These are phyloP conservation scores for Loxodonta africana DNA, from an alignment of 2,113 vertebrate species.

Conservation along the genomic window DNA sequence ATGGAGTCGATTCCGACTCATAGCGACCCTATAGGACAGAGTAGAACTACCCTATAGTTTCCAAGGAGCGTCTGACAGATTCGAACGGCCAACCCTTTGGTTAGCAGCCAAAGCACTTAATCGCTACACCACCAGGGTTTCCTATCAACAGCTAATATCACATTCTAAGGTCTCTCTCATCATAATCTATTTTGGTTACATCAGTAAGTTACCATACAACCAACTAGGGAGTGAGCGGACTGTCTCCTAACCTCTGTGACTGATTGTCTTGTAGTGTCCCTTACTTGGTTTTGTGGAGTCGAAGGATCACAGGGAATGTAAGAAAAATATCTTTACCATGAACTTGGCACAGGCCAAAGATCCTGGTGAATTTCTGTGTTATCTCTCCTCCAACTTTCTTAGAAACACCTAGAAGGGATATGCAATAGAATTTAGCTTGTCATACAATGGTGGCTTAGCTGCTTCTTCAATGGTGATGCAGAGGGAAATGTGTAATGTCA, in stretches of 20 bases:
- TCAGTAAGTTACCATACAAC: background rate
- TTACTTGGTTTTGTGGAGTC: background rate
- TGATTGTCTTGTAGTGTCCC: background rate
- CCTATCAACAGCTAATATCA: no score
- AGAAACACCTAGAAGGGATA: background rate
- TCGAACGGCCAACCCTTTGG: no score
- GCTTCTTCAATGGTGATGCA: background rate
- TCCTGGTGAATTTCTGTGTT: background rate
- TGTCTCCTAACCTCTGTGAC: background rate
- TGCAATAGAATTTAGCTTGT: background rate
- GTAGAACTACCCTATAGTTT: no score
- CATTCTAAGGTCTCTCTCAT: background rate
- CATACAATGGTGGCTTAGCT: background rate
- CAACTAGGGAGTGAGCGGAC: no score
- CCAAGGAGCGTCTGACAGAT: no score
- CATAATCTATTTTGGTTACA: background rate
- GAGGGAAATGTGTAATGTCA: background rate
- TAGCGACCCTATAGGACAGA: no score
- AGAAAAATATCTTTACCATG: background rate
- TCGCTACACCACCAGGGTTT: no score
- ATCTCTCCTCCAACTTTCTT: background rate
- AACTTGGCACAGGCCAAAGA: background rate
- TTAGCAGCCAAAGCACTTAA: no score
- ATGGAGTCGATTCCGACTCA: no score
- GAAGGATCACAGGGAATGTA: background rate